These are phyloP conservation scores for Raja brachyura DNA, from an alignment of 2,113 vertebrate genomes.

Conservation along the genomic window DNA sequence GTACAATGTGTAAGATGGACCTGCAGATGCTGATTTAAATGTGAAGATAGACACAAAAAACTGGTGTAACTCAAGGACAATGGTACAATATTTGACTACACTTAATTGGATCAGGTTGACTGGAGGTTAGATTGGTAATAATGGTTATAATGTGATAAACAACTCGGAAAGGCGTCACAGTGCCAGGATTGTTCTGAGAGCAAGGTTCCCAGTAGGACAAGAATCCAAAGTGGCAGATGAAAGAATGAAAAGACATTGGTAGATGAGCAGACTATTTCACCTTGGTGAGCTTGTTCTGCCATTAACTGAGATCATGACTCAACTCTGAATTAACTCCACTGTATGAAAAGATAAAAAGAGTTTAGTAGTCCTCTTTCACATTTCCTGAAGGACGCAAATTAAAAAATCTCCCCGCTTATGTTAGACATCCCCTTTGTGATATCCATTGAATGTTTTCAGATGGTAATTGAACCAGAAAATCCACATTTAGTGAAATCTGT, in stretches of 20 bases:
- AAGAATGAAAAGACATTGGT: too few relatives aligned
- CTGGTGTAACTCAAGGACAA: too few relatives aligned
- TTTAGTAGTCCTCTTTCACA: background rate
- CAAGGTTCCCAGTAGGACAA: background rate
- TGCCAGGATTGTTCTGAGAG: background rate
- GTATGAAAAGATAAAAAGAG: background rate
- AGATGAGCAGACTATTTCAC: too few relatives aligned
- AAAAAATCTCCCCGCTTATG: background rate
- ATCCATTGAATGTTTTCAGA: background rate
- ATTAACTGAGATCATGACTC: too few relatives aligned
- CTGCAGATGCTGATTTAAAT: too few relatives aligned
- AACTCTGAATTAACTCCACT: too few relatives aligned
- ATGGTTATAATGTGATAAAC: background rate
- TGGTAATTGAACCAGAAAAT: background rate
- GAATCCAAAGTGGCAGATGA: background rate
- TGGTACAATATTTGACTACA: background rate
- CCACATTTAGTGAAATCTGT: background rate
- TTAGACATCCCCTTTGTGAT: background rate
- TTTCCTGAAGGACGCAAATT: background rate
- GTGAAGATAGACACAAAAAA: too few relatives aligned
- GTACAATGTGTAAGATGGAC: background rate
- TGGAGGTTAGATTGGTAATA: background rate
- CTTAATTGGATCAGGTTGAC: conserved; percentile 17
- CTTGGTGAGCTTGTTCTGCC: too few relatives aligned
- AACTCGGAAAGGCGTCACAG: background rate